Evolutionary conservation across 2,113 vertebrate genomes (phyloP), one percentile per base, ranked within the genome.

Genomic region (Pterocles burchelli): DNA sequence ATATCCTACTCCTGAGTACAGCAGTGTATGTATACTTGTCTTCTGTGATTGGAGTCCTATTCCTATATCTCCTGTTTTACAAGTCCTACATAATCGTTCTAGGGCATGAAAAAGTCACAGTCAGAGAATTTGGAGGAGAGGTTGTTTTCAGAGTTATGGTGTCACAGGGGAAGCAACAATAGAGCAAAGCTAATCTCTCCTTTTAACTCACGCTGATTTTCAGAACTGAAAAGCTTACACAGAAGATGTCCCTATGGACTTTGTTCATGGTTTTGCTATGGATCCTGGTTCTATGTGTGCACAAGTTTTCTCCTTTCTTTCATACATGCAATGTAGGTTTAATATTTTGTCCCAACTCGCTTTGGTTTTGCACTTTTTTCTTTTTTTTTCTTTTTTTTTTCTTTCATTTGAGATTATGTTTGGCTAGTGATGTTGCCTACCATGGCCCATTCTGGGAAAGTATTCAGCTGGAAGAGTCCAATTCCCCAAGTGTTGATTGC

Each of bases 401-500:
- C 49, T 82, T 80, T 57, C 43, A 3, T n/a, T 34, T 33, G 20
- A 21, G 25, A 48, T 95, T 94, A 97, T 19, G 67, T 95, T 85
- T 94, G 98, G 24, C 97, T 97, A 3, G 99, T 99, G 93, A 97
- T 33, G 41, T 99, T 99, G 73, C 97, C 96, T 85, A 97, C 96
- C 33, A 83, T 68, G 8, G 99, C 99, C 99, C 99, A 99, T 78
- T 96, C 97, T 33, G 99, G 99, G 82, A 99, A 99, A 61, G 98
- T 98, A 11, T 98, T 97, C 96, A 99, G 96, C 81, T 99, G 98
- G 96, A 99, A 99, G 58, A 99, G 99, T 28, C 98, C 99, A 48
- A 98, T 98, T 31, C 99, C 99, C 99, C 99, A 99, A 0, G 99
- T 99, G 85, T 98, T 99, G 96, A 99, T 99, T 85, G 99, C 99